A percentile compares a stretch with the other conserved stretches of the same genome.
Evolutionary conservation across 2,113 vertebrate genomes (phyloP).

Genomic region (Haemorhous mexicanus): DNA sequence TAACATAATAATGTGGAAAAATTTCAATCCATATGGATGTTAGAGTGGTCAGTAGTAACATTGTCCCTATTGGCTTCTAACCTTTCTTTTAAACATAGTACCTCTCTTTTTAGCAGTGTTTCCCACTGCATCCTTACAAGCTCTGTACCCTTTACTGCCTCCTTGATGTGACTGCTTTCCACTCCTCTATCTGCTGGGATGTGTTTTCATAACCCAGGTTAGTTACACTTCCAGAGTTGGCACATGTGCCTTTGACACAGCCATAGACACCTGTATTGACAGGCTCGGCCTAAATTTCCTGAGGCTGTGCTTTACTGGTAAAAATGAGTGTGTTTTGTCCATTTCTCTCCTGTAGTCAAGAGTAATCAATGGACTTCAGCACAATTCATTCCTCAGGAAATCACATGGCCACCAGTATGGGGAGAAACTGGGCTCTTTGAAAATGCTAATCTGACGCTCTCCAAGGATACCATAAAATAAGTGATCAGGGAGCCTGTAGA

Average conservation of each 20-base stretch:
- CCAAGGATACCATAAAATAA: background rate
- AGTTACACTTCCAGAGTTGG: background rate
- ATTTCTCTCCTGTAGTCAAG: background rate
- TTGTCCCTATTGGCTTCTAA: background rate
- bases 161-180: background rate
- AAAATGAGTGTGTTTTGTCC: background rate
- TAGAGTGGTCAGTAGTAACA: background rate
- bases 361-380: background rate
- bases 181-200: background rate
- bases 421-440: background rate
- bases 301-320: accelerated
- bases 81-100: background rate
- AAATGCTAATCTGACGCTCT: background rate
- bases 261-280: background rate
- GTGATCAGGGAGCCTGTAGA: background rate
- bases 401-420: background rate
- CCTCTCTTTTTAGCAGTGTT: background rate
- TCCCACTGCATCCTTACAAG: background rate
- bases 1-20: background rate
- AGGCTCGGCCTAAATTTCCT: background rate
- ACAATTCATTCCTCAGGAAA: background rate
- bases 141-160: background rate
- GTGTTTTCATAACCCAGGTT: background rate
- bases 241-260: background rate
- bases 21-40: background rate